These are phyloP conservation scores for Drosophila planitibia DNA, from an alignment of 2,888 invertebrate genomes.

Conservation along the genomic window DNA sequence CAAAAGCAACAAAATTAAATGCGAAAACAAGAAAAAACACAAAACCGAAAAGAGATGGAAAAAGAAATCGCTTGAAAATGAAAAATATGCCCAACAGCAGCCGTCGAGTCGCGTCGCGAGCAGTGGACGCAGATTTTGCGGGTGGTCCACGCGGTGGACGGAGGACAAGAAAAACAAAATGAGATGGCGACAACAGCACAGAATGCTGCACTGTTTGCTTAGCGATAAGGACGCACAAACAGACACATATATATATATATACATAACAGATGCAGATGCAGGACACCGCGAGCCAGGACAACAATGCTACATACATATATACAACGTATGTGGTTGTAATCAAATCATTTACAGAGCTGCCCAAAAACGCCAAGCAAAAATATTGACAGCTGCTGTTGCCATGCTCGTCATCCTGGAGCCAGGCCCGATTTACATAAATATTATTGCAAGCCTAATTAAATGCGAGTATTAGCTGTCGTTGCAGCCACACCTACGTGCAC, in stretches of 20 bases:
- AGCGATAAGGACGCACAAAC: constrained; percentile 69
- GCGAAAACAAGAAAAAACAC: constrained; percentile 58
- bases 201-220: constrained; percentile 74
- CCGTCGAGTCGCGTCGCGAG: constrained; percentile 17
- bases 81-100: constrained; percentile 42
- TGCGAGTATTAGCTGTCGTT: constrained; percentile 70
- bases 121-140: constrained; percentile 56
- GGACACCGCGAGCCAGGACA: constrained; percentile 47
- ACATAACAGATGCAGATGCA: constrained; percentile 30
- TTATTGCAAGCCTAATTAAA: constrained; percentile 83
- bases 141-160: constrained; percentile 63
- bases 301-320: constrained; percentile 30
- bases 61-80: constrained; percentile 38
- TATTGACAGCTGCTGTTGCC: constrained; percentile 67
- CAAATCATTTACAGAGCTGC: constrained; percentile 41
- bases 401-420: constrained; percentile 54
- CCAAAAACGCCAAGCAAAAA: constrained; percentile 57
- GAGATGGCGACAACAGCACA: constrained; percentile 66
- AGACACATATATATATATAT: constrained; percentile 30
- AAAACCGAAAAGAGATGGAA: not conserved
- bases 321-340: constrained; percentile 20
- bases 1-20: constrained; percentile 79
- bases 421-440: constrained; percentile 80
- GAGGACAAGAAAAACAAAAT: constrained; percentile 67
- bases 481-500: constrained; percentile 8